These are phyloP conservation scores for Donacobius atricapilla DNA, from an alignment of 2,113 vertebrate species.

Conservation along the genomic window DNA sequence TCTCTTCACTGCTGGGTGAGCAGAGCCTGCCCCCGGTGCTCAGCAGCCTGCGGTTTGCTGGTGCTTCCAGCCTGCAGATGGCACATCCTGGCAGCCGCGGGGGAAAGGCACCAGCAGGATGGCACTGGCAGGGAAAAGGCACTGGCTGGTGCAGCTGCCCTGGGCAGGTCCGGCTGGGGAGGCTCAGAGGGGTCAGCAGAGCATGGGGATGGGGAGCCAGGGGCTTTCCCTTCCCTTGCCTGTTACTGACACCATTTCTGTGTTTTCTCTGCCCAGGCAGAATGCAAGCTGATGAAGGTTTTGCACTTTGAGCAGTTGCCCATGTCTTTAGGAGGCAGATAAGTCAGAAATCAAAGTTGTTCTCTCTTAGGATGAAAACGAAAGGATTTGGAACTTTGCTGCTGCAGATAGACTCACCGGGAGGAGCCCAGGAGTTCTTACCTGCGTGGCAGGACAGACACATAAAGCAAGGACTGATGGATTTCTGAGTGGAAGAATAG, in stretches of 20 bases:
- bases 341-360: not conserved
- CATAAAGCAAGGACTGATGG: not conserved
- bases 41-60: not conserved
- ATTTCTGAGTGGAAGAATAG: not conserved
- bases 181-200: not conserved
- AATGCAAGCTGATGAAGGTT: not conserved
- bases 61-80: not conserved
- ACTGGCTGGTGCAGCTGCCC: not conserved
- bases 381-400: not conserved
- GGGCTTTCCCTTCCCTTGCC: not conserved
- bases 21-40: not conserved
- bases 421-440: not conserved
- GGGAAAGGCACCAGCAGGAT: not conserved
- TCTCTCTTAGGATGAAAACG: not conserved
- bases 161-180: not conserved
- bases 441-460: not conserved
- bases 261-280: not conserved
- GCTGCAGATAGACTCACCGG: rapidly evolving
- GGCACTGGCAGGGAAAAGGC: not conserved
- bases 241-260: not conserved
- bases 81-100: rapidly evolving
- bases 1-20: not conserved
- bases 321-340: not conserved
- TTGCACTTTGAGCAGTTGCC: not conserved
- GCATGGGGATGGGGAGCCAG: rapidly evolving